Evolutionary conservation across 1,140 invertebrate species (phyloP).

Genomic region (Pseudachorutes palmiensis): DNA sequence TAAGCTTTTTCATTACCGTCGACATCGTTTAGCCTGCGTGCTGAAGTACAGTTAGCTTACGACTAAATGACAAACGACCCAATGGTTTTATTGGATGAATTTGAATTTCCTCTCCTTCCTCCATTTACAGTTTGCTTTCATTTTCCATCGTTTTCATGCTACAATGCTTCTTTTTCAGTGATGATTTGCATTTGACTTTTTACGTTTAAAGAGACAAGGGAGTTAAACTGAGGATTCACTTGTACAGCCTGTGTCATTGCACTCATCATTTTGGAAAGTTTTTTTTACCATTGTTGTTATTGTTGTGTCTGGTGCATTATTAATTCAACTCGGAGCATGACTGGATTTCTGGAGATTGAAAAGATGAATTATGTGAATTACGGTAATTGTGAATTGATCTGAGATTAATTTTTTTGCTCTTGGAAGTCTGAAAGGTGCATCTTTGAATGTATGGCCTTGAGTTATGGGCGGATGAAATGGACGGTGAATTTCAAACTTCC

Average conservation of each 20-base stretch:
- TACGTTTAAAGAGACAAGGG: neutral
- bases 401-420: too few relatives aligned
- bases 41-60: too few relatives aligned
- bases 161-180: too few relatives aligned
- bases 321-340: neutral
- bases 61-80: neutral
- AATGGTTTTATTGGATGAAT: neutral
- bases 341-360: constrained; percentile 1
- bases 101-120: neutral
- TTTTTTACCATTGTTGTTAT: neutral
- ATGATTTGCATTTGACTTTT: neutral
- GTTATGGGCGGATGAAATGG: neutral
- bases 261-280: neutral
- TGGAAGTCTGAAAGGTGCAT: neutral
- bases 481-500: too few relatives aligned
- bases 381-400: neutral
- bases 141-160: neutral
- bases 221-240: neutral
- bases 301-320: neutral
- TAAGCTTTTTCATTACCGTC: too few relatives aligned
- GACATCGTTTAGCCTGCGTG: too few relatives aligned
- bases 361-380: neutral
- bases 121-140: neutral
- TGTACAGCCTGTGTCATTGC: neutral
- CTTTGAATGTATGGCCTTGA: neutral